Evolutionary conservation across 2,797 vertebrate genomes (phyloP).

Genomic region (Alca torda): DNA sequence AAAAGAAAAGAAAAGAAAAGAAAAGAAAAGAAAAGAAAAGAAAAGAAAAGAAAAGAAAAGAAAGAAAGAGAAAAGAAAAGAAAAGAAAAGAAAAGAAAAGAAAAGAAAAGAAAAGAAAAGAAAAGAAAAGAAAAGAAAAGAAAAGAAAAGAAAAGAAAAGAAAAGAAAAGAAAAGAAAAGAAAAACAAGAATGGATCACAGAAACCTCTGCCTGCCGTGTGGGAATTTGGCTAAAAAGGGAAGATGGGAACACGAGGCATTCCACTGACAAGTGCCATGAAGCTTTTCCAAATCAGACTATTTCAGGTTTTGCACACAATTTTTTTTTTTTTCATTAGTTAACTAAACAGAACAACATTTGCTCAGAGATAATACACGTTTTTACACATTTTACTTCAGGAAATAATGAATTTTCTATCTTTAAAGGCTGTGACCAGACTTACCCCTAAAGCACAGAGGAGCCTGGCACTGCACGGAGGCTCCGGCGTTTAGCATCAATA

Average conservation of each 20-base stretch:
- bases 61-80: no score
- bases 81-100: no score
- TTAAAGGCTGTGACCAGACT: neutral
- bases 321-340: neutral
- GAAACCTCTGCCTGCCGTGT: neutral
- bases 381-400: neutral
- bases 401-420: neutral
- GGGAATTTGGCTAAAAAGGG: neutral
- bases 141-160: no score
- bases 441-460: neutral
- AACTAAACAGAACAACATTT: neutral
- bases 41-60: no score
- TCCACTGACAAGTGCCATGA: neutral
- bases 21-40: no score
- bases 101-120: no score
- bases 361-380: neutral
- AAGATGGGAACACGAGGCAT: neutral
- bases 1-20: no score
- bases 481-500: neutral
- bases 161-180: neutral
- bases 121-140: no score
- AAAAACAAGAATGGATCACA: neutral
- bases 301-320: neutral
- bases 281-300: neutral
- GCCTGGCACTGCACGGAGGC: neutral